These are phyloP conservation scores for Drosophila quinaria DNA, from an alignment of 2,888 invertebrate species.

Conservation along the genomic window DNA sequence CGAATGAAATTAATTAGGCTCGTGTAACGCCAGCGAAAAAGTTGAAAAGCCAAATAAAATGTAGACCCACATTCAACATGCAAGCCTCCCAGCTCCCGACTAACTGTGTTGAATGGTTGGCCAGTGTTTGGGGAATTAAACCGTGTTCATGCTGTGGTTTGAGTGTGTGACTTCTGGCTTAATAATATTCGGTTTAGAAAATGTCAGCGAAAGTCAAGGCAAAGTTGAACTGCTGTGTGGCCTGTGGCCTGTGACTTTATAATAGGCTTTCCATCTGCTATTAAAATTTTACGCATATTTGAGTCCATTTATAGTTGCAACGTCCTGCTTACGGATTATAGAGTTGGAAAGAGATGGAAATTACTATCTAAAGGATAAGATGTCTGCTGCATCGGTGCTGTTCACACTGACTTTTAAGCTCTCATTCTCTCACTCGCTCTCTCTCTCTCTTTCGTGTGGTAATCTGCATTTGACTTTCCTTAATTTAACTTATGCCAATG, in stretches of 20 bases:
- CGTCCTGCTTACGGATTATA: conserved; percentile 31
- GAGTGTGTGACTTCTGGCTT: conserved; percentile 58
- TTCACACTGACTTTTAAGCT: conserved; percentile 24
- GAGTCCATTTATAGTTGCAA: conserved; percentile 56
- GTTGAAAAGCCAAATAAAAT: conserved; percentile 58
- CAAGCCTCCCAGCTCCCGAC: not conserved
- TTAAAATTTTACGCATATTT: conserved; percentile 79
- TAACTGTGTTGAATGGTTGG: conserved; percentile 1
- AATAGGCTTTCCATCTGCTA: conserved; percentile 69
- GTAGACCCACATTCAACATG: not conserved
- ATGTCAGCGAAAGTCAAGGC: conserved; percentile 74
- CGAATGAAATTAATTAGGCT: conserved; percentile 84
- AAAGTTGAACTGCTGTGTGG: conserved; percentile 46
- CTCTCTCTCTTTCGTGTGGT: not conserved
- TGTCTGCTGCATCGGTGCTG: not conserved
- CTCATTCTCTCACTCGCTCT: not conserved
- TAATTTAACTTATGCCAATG: conserved; percentile 37
- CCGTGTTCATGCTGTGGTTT: conserved; percentile 26
- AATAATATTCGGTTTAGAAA: conserved; percentile 52
- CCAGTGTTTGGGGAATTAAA: conserved; percentile 9
- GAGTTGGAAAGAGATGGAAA: not conserved
- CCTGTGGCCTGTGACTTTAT: conserved; percentile 50
- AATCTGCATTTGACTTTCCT: conserved; percentile 17
- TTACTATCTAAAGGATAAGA: not conserved
- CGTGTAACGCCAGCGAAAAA: conserved; percentile 70